Evolutionary conservation across 1,140 invertebrate species (phyloP), one percentile per base, ranked within the genome.

Genomic region (Drosophila willistoni): DNA sequence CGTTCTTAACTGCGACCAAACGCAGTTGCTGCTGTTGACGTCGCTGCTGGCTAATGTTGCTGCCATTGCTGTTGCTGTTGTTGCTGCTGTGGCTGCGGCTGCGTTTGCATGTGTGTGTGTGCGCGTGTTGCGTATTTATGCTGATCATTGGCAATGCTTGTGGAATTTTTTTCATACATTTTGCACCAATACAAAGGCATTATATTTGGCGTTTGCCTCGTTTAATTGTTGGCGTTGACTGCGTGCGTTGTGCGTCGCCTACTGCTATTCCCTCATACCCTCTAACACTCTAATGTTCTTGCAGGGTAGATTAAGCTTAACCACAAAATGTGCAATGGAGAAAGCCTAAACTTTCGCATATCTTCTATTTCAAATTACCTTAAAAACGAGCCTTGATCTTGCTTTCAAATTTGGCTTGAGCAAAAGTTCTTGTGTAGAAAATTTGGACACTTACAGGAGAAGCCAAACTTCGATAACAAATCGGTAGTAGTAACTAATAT

Each of bases 91-190:
- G 51, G 57, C 34, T 33, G 13, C 9, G 17, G 17, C 39, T 64
- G 17, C 29, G 29, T 29, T 29, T 29, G 29, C 62, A 25, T 42
- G 33, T 64, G 63, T 81, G 54, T 66, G 74, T 62, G 81, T 68
- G 70, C 73, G 65, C 67, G 79, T 81, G 79, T 81, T 69, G 74
- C 83, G 79, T 76, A 87, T 87, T 84, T 84, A 89, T 87, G 84
- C 80, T 87, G 84, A 89, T 87, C 84, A 87, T 84, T 59, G 76
- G 42, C 42, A 47, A 42, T 65, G 60, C 60, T 63, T 29, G 63
- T 68, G 83, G 73, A 84, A 83, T 80, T 77, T 87, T 82, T 81
- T 86, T 79, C 73, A 57, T 77, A 84, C 81, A 73, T 73, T 85
- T 72, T 55, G 66, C 82, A 86, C 82, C 64, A 81, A 68, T 25